Conservation (phyloP, 1,140 invertebrate genomes). For the Drosophila watanabei region DNA sequence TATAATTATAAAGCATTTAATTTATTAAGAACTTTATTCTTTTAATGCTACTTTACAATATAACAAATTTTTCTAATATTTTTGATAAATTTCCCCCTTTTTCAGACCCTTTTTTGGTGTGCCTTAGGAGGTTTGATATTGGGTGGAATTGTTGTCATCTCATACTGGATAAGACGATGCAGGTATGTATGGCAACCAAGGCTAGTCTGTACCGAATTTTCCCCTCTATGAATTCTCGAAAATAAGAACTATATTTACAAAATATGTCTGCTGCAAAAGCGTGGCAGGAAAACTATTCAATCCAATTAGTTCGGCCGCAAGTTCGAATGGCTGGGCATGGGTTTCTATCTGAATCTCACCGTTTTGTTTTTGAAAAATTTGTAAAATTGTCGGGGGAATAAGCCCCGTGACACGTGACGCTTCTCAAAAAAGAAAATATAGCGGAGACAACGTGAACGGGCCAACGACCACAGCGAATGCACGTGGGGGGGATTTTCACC, state of each 20-base stretch:
- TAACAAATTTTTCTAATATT: not conserved
- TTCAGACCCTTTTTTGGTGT: conserved; percentile 84
- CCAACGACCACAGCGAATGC: conserved; percentile 53
- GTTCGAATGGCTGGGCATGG: conserved; percentile 20
- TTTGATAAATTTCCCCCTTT: not conserved
- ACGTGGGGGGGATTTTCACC: conserved; percentile 46
- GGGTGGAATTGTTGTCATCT: conserved; percentile 84
- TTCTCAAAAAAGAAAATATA: conserved; percentile 16
- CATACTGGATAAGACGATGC: conserved; percentile 86
- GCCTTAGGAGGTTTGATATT: conserved; percentile 84
- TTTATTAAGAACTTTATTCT: not conserved
- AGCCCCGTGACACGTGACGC: conserved; percentile 64
- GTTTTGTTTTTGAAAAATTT: conserved; percentile 25
- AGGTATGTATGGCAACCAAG: conserved; percentile 66
- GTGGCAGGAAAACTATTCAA: conserved; percentile 42
- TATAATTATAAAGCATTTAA: not conserved
- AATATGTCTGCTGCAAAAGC: conserved; percentile 20
- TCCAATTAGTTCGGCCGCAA: conserved; percentile 52
- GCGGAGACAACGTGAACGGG: conserved; percentile 63
- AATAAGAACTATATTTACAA: not conserved
- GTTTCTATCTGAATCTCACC: conserved; percentile 4
- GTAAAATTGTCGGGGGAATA: conserved; percentile 53
- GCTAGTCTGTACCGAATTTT: not conserved
- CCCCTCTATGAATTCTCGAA: conserved; percentile 5
- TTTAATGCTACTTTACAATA: not conserved